Evolutionary conservation across 2,113 vertebrate genomes (phyloP), one percentile per base, ranked within the genome.

Genomic region (Leptobrachium leishanense): DNA sequence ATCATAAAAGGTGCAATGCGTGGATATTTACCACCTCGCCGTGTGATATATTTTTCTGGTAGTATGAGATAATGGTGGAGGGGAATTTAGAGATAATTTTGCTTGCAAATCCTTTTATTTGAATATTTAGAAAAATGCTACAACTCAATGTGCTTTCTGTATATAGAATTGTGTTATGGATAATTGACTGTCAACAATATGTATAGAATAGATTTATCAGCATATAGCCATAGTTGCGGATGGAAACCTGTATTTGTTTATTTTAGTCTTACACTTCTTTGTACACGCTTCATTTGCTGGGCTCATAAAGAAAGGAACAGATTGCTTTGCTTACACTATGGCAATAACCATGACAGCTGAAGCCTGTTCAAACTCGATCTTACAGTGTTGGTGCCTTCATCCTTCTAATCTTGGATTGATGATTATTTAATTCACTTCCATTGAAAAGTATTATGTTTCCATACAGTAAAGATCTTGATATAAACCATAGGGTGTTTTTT

Each of bases 141-240:
- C n/a, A 57, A 41, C 43, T 3, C 53, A 57, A 77, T n/a, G 62
- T 72, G 74, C 53, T 31, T 31, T 31, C 20, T 31, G 57, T 65
- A 72, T 41, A 66, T 74, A 39, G 54, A 66, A 74, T 73, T 46
- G 43, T n/a, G 77, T 67, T 68, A 73, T 79, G 77, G 77, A 68
- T 79, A 79, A 79, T 79, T 74, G 77, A 79, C 77, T 79, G 68
- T 79, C 77, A 79, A 79, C 74, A 79, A 79, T 74, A 73, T 67
- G 70, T 79, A 44, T 20, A 79, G 70, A 67, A 74, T 31, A 73
- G 67, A 74, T 46, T 73, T 44, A 74, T 59, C 50, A 79, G 62
- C 44, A 31, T 62, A 15, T 31, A 68, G 65, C 62, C 68, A 50
- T 73, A 73, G 77, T 70, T 55, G 77, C 70, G 67, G 77, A 73